Evolutionary conservation across 2,888 invertebrate species (phyloP), one percentile per base, ranked within the genome.

Genomic region (Temnothorax rugatulus): DNA sequence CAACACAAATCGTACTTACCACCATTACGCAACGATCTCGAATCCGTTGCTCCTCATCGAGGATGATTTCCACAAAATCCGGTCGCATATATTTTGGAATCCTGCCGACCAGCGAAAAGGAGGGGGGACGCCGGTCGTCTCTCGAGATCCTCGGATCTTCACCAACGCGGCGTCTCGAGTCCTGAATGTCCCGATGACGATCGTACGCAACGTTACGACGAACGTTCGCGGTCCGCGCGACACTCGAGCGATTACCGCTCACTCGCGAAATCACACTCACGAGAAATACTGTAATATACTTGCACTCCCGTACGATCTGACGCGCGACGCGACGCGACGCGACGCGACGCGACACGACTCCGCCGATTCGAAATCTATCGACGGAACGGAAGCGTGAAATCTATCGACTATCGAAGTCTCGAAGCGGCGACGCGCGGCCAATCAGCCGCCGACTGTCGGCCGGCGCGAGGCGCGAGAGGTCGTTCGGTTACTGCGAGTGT

Each of bases 321-420:
- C 25, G 25, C n/a, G n/a, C 11, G 63, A 61, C 4, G 38, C n/a
- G 9, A 18, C 29, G n/a, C n/a, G n/a, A n/a, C n/a, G n/a, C n/a
- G n/a, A n/a, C n/a, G n/a, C n/a, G n/a, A n/a, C n/a, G n/a, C 11
- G 63, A 63, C 4, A 13, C n/a, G 5, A 18, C 34, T 34, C 0
- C 13, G 63, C 18, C 4, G 29, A 61, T 63, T 63, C 21, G 13
- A 63, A 63, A 63, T 11, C 34, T 63, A n/a, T 63, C n/a, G 61
- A 41, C 13, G 3, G 7, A 21, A 8, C 61, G 61, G 3, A 21
- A 21, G 18, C 7, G 13, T 38, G 13, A 7, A 5, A 7, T 34
- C 34, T 7, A 34, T 34, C n/a, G 38, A 63, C 21, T 63, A 63
- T 63, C 63, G 63, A 63, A 13, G 11, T 63, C 38, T 63, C n/a